Evolutionary conservation across 1,140 invertebrate species (phyloP).

Genomic region (Ceratosolen solmsi): DNA sequence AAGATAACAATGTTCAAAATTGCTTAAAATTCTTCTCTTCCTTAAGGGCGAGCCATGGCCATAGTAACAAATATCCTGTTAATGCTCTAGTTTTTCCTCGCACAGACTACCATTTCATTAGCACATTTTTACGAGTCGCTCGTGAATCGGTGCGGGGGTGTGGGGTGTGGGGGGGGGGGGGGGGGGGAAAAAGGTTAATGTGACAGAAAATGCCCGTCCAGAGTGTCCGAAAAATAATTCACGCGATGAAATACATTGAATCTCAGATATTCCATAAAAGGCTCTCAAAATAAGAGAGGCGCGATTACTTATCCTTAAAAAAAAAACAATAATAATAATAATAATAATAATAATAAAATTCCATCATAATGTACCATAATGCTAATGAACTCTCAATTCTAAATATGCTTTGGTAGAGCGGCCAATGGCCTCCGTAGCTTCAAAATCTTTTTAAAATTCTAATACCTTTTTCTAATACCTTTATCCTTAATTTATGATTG

Average conservation of each 20-base stretch:
- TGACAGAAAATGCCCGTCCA: neutral
- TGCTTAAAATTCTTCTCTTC: neutral
- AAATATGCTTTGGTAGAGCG: neutral
- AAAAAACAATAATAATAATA: too few relatives aligned
- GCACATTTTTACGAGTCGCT: too few relatives aligned
- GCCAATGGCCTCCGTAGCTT: neutral
- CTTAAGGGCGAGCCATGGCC: neutral
- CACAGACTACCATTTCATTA: neutral
- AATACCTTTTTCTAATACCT: neutral
- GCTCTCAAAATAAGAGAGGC: neutral
- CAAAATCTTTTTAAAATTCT: neutral
- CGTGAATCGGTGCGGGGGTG: neutral
- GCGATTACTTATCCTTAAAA: neutral
- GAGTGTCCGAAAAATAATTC: neutral
- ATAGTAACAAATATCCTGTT: neutral
- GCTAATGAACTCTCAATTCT: neutral
- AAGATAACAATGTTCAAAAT: neutral
- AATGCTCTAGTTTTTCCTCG: neutral
- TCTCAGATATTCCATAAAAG: neutral
- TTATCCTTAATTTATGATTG: neutral
- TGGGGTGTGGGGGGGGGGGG: too few relatives aligned
- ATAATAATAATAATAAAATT: too few relatives aligned
- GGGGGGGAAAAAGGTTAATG: neutral
- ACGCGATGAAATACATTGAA: neutral
- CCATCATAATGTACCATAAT: neutral